Percentiles rank a stretch among this genome's conserved stretches.
Conservation (phyloP, 2,888 invertebrate genomes). For the Sisyra terminalis region DNA sequence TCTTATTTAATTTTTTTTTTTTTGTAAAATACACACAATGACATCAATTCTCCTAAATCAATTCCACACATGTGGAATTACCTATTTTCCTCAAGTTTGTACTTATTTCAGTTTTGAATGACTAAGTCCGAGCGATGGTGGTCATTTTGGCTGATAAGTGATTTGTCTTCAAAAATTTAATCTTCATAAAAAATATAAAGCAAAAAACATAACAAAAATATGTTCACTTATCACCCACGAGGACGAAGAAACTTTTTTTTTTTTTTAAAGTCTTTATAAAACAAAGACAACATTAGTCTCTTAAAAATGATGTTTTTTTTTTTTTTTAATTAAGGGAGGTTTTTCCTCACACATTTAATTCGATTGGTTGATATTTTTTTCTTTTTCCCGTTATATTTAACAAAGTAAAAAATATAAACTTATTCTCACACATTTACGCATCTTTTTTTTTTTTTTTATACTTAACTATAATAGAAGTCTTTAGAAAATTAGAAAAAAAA, state of each 20-base stretch:
- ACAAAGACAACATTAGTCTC: constrained; percentile 5
- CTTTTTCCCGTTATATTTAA: background rate
- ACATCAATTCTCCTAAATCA: background rate
- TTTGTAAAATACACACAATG: background rate
- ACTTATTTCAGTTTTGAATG: constrained; percentile 20
- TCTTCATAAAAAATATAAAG: constrained; percentile 9
- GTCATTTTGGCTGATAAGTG: background rate
- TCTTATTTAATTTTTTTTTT: background rate
- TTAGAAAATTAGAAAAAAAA: background rate
- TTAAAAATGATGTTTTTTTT: background rate
- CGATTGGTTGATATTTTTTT: constrained; percentile 1
- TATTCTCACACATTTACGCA: background rate
- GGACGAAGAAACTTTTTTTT: too few species aligned
- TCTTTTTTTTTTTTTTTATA: constrained; percentile 3
- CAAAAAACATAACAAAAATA: background rate
- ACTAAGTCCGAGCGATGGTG: background rate
- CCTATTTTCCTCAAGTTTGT: constrained; percentile 30
- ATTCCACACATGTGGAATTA: constrained; percentile 9
- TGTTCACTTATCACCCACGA: too few species aligned
- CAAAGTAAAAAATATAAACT: background rate
- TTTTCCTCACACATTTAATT: background rate
- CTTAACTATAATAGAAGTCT: background rate
- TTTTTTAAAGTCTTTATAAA: constrained; percentile 8
- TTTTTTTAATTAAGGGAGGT: background rate
- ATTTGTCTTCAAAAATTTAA: background rate